Percentiles rank a stretch among this genome's conserved stretches.
phyloP scores from a whole-genome alignment of 2,797 vertebrate species.

The Bradypodion ventrale region DNA sequence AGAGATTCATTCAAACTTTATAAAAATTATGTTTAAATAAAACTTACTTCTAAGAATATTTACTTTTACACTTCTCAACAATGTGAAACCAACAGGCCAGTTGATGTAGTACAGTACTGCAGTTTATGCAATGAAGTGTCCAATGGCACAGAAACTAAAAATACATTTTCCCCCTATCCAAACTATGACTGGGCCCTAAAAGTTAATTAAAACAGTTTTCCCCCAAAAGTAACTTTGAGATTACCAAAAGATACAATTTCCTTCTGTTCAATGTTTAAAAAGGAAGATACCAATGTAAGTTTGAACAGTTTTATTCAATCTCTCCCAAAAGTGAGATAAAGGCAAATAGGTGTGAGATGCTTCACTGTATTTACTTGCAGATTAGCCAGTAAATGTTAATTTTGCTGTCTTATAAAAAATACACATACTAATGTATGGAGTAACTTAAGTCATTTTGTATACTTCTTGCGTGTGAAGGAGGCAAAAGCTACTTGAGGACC shows the following conservation, averaged over 20 bases:
- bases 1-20: neutral
- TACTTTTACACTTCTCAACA: neutral
- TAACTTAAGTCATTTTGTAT: constrained; percentile 44
- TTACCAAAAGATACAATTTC: constrained; percentile 46
- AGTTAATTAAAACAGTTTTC: neutral
- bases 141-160: constrained; percentile 34
- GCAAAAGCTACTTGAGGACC: constrained; percentile 53
- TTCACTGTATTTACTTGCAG: constrained; percentile 62
- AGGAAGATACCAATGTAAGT: constrained; percentile 64
- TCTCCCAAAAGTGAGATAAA: constrained; percentile 62
- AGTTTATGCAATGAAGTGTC: constrained; percentile 46
- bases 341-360: constrained; percentile 73
- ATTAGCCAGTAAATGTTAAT: constrained; percentile 66
- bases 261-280: constrained; percentile 52
- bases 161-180: constrained; percentile 30
- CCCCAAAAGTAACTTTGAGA: neutral
- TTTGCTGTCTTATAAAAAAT: constrained; percentile 78
- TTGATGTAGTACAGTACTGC: neutral
- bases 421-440: constrained; percentile 63
- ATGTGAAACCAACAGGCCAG: neutral
- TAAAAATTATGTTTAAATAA: neutral
- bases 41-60: neutral
- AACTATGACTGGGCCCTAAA: neutral
- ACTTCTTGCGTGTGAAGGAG: constrained; percentile 57
- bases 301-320: constrained; percentile 59